A percentile compares a stretch with the other conserved stretches of the same genome.
These are phyloP conservation scores for Yoshiicerus persimilis DNA, from an alignment of 1,140 invertebrate genomes.

Conservation along the genomic window DNA sequence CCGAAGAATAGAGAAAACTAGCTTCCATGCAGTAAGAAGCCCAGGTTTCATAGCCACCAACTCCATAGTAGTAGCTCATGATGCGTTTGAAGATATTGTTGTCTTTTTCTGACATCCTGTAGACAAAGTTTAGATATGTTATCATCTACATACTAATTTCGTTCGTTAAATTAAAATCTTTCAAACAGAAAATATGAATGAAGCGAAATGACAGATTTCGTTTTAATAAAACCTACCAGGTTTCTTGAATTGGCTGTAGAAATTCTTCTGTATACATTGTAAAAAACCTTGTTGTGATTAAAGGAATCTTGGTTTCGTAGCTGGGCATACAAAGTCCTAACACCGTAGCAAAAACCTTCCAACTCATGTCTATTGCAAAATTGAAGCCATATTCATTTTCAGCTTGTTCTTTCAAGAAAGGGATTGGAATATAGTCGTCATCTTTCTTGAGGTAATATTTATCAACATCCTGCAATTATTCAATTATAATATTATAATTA, in stretches of 20 bases:
- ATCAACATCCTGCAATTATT: not conserved
- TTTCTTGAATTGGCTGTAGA: constrained; percentile 10
- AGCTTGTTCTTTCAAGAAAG: not conserved
- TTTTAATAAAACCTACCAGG: not conserved
- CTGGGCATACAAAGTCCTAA: constrained; percentile 18
- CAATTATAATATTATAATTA: not conserved
- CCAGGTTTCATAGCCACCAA: not conserved
- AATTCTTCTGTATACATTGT: constrained; percentile 33
- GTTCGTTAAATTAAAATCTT: not conserved
- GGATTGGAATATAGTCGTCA: not conserved
- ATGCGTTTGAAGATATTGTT: constrained; percentile 26
- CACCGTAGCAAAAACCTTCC: constrained; percentile 32
- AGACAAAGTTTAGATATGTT: no score
- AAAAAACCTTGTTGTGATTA: constrained; percentile 17
- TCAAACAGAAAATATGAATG: not conserved
- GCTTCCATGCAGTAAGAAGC: constrained; percentile 26
- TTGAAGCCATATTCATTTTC: constrained; percentile 30
- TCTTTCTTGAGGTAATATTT: not conserved
- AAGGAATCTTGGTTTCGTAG: not conserved
- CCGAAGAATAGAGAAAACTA: not conserved
- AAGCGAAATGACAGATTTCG: not conserved
- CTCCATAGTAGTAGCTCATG: constrained; percentile 9
- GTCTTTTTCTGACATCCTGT: not conserved
- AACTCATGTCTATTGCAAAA: constrained; percentile 29
- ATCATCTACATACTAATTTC: not conserved